Evolutionary conservation across 1,140 invertebrate genomes (phyloP).

Genomic region (Leptopilina boulardi): DNA sequence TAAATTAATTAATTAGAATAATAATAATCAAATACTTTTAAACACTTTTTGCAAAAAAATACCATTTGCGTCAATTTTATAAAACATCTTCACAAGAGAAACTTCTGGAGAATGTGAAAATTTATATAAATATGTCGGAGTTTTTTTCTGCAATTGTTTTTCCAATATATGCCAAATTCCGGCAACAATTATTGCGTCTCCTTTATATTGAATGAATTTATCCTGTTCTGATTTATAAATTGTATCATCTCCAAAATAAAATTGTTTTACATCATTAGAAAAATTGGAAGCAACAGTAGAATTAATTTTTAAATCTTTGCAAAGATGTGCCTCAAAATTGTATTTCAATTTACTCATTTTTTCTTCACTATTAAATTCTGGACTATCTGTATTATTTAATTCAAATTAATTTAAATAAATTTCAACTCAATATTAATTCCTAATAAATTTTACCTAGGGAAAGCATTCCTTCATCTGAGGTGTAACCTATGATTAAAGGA

Average conservation of each 20-base stretch:
- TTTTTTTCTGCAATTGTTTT: constrained; percentile 61
- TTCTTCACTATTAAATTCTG: too few relatives aligned
- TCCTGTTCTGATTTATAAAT: constrained; percentile 56
- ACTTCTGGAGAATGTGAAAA: constrained; percentile 64
- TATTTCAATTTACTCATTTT: too few relatives aligned
- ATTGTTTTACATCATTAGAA: too few relatives aligned
- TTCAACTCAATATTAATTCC: too few relatives aligned
- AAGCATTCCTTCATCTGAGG: constrained; percentile 77
- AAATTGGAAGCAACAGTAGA: too few relatives aligned
- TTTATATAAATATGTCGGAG: constrained; percentile 72
- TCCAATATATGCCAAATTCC: constrained; percentile 66
- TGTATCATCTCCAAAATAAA: constrained; percentile 73
- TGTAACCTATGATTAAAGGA: constrained; percentile 79
- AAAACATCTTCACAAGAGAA: constrained; percentile 39
- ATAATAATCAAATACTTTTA: constrained; percentile 30
- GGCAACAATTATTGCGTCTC: constrained; percentile 70
- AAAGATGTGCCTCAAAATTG: too few relatives aligned
- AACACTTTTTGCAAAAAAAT: constrained; percentile 20
- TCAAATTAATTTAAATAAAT: too few relatives aligned
- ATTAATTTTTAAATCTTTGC: too few relatives aligned
- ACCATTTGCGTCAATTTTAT: constrained; percentile 48
- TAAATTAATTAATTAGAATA: constrained; percentile 28
- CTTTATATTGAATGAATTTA: constrained; percentile 66
- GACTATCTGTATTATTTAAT: neutral
- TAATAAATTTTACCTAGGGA: constrained; percentile 62